Base-by-base conservation (phyloP, 2,888 invertebrate genomes). In the Clusia tigrina region DNA sequence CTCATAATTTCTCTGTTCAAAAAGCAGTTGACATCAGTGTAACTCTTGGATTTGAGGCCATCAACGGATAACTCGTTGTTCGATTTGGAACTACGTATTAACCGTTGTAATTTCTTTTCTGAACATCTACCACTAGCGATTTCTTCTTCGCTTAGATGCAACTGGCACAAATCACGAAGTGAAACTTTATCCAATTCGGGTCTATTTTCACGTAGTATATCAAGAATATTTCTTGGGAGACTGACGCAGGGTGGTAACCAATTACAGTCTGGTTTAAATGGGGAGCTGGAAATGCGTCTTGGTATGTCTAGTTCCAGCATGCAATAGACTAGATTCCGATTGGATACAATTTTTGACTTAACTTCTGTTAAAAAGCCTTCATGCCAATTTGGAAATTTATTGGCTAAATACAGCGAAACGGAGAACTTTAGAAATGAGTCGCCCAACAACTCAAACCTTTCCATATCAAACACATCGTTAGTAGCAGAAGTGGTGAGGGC, bases 381-480 rank as follows among this genome's bases (percentile, higher is more conserved):
- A 72, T 89, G 87, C 74, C 87, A 88, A 0, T 84, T 81, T 0
- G 88, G 86, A 79, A 89, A 92, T 2, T 84, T 84, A 65, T 88
- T 86, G 72, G 88, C 90, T 24, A 94, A 84, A 79, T 87, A 91
- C 0, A 92, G 83, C 0, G 94, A 90, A 6, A 87, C 84, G 24
- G 89, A 87, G 69, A 90, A 89, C 82, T 96, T 96, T 2, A 96
- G 84, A 73, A 91, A 91, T 0, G 93, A 91, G 84, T 96, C 95
- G 0, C 95, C 96, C 42, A 96, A 86, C 0, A 93, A 90, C 83
- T 96, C 95, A 37, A 92, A 84, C 3, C 94, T 85, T 81, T 96
- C 95, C 77, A 92, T 85, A 78, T 92, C 90, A 59, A 93, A 89
- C 46, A 88, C 87, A 78, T 95, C 95, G 60, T 88, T 86, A 0